These are phyloP conservation scores for Polypedilum pembai DNA, from an alignment of 1,140 invertebrate genomes.

Conservation along the genomic window DNA sequence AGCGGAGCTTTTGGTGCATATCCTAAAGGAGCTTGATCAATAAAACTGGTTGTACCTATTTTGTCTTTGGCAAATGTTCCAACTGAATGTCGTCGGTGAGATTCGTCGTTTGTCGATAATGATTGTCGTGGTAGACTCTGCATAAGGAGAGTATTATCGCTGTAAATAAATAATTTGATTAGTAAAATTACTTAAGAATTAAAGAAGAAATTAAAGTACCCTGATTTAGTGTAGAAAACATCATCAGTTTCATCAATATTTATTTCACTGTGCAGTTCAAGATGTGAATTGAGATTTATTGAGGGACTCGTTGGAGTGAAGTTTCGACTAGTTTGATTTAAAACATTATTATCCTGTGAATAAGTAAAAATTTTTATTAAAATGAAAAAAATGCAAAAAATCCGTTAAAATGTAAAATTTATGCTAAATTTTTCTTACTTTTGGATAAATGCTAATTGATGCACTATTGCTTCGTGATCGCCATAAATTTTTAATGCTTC, in stretches of 20 bases:
- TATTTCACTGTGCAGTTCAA: not conserved
- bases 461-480: constrained; percentile 20
- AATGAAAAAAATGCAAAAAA: not conserved
- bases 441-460: constrained; percentile 7
- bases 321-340: not conserved
- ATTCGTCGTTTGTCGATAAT: not conserved
- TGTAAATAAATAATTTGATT: not conserved
- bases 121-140: not conserved
- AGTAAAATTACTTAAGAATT: not conserved
- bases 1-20: not conserved
- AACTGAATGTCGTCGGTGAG: not conserved
- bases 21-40: constrained; percentile 8
- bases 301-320: not conserved
- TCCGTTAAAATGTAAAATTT: not conserved
- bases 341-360: not conserved
- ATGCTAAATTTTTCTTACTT: not conserved
- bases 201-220: not conserved
- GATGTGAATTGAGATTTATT: constrained; percentile 1
- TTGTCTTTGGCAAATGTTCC: constrained; percentile 8
- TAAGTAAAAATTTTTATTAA: not conserved
- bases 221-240: not conserved
- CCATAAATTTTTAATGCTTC: constrained; percentile 23
- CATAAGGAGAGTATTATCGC: not conserved
- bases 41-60: constrained; percentile 14
- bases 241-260: constrained; percentile 16